Evolutionary conservation across 1,140 invertebrate genomes (phyloP), one percentile per base, ranked within the genome.

Genomic region (Atta texana): DNA sequence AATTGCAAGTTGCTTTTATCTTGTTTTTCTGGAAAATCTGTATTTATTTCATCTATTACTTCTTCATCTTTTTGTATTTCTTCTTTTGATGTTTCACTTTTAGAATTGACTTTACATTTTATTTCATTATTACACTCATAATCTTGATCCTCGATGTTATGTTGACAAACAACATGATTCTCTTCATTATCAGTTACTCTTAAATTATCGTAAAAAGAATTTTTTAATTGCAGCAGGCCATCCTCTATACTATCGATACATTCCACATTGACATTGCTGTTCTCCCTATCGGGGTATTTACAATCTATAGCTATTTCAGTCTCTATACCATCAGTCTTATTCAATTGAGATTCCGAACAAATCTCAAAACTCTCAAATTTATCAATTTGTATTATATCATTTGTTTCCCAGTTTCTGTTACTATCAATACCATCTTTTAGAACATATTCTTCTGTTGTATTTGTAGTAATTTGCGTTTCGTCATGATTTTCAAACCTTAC

Each of bases 311-410:
- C n/a, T 91, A 92, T 86, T 88, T 91, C 87, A 91, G 91, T 90
- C 85, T 91, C 85, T 86, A 77, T 77, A 24, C 64, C 44, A 51
- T 92, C 90, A 92, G 91, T 92, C 91, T 92, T 92, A 85, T 87
- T 86, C 64, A 74, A 69, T 49, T 87, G 85, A 90, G 91, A 87
- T 85, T 90, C 85, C 3, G 77, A 49, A 55, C 57, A 90, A 85
- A 90, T 63, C 76, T 92, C 89, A 64, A 88, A 91, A 74, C 55
- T 87, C 39, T 69, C 89, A 64, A 85, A 90, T 71, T 91, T 88
- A 18, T 89, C 85, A 63, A 91, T 61, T 34, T 82, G 87, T 63
- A 87, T 68, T 16, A 66, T 39, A 59, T 57, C 55, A 10, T 61
- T 81, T 31, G 80, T 72, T 28, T 86, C 71, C 89, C 77, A 88